These are phyloP conservation scores for Gila orcuttii DNA, from an alignment of 2,113 vertebrate genomes.

Conservation along the genomic window DNA sequence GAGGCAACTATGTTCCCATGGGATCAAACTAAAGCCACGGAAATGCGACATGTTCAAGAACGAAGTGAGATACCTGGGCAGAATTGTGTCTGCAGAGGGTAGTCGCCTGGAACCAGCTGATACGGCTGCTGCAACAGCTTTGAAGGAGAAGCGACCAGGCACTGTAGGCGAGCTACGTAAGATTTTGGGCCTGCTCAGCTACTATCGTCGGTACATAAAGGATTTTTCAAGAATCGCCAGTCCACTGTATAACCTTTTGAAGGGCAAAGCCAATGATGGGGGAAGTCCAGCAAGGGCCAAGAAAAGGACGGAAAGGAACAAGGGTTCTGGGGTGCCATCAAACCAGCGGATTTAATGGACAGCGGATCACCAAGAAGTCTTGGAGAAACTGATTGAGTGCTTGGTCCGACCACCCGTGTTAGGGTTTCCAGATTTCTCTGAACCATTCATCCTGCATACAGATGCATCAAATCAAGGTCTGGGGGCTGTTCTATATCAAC, in stretches of 20 bases:
- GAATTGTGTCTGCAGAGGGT: neutral
- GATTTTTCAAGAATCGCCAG: neutral
- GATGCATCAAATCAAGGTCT: neutral
- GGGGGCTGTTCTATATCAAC: neutral
- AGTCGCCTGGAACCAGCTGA: constrained; percentile 25
- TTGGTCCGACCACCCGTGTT: neutral
- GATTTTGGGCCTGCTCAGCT: constrained; percentile 36
- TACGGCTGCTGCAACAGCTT: neutral
- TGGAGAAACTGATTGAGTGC: neutral
- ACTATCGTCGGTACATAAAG: constrained; percentile 17
- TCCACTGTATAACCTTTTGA: neutral
- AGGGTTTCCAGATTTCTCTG: neutral
- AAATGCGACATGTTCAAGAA: neutral
- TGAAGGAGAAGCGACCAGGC: neutral
- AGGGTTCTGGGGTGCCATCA: neutral
- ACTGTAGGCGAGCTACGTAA: constrained; percentile 13
- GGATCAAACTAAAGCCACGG: constrained; percentile 20
- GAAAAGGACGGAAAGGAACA: neutral
- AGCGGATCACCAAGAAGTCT: neutral
- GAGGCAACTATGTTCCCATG: neutral
- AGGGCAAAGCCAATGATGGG: neutral
- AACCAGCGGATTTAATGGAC: neutral
- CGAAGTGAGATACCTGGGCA: constrained; percentile 1
- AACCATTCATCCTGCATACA: neutral
- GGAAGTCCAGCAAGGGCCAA: neutral